Base-by-base conservation (phyloP, 2,888 invertebrate species). In the Tortrix viridana region DNA sequence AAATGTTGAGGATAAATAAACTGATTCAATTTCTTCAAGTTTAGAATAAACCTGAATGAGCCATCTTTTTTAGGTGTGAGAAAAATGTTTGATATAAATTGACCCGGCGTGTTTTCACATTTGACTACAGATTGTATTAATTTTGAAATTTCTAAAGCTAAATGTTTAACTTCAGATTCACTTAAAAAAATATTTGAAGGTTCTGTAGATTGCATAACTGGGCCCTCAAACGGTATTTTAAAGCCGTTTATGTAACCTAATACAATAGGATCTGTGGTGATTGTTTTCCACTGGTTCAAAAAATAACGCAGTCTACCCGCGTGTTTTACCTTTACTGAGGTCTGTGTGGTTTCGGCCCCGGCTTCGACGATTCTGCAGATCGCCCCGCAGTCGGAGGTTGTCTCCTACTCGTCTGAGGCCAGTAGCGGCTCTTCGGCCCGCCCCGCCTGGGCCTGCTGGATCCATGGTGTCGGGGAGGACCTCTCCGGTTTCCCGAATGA, bases 401-500 rank as follows among this genome's bases (percentile, higher is more conserved):
- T 26, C 6, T 26, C 23, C 23, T 26, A 7, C 7, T 26, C 23
- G 23, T 26, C 23, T 26, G 23, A 26, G 23, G 6, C 23, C 23
- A 26, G 23, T 26, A 26, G 23, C 23, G 23, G 1, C 7, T 26
- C 23, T 1, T 26, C 23, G 23, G 23, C 23, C 23, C 23, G 23
- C 23, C 23, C 23, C 23, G 23, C 23, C 23, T 26, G 23, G 23
- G 23, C 26, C 41, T 44, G 16, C 57, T 56, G 22, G 56, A 41
- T 47, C 47, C 53, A 18, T 60, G 60, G 52, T 41, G 38, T 23
- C 59, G 52, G 50, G 69, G 65, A 57, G 65, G 64, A 65, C 59
- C 62, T 37, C 54, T 62, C 60, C 52, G 62, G 65, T 69, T 69
- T 69, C 65, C 64, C 62, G 60, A 65, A 0, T 41, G 62, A 26